Base-by-base conservation (phyloP, 2,888 invertebrate genomes). In the Cataglyphis rosenhaueri region DNA sequence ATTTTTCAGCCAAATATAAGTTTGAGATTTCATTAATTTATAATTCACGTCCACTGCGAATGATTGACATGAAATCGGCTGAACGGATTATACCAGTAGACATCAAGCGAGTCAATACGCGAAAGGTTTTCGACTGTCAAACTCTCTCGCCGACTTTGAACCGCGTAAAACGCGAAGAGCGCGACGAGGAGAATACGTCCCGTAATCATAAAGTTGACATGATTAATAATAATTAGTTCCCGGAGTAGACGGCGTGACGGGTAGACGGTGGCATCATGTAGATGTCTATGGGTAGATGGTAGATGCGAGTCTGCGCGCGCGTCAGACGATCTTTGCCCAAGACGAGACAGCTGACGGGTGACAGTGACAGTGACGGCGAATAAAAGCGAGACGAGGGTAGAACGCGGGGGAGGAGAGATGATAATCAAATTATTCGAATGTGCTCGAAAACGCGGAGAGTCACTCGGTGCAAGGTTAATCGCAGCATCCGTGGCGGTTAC, bases 311-410 rank as follows among this genome's bases (percentile, higher is more conserved):
- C 38, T 4, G 55, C 41, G 74, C 57, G 68, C 71, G 78, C 59
- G 73, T 78, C 78, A 78, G 78, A 78, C 78, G 78, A 59, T 78
- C 73, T 71, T 59, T 59, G 78, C 59, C 41, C 25, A 65, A 25
- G n/a, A 75, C 38, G 76, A 44, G 71, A 71, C 73, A 44, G 73
- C 44, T 73, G 76, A 78, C 78, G 78, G 78, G 44, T 78, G 78
- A 78, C 78, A 78, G 76, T 66, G 76, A 76, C 76, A 76, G 73
- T 59, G 78, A 78, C 78, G 78, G 41, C 59, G 73, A 78, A 78
- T 78, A 78, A 78, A 78, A 44, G 78, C 78, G 73, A 59, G 78
- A 70, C 73, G 78, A 78, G 73, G 78, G 78, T 78, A 78, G 73
- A 78, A 3, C 73, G 73, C 59, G 44, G 38, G 9, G 32, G 62